Evolutionary conservation across 2,113 vertebrate genomes (phyloP), one percentile per base, ranked within the genome.

Genomic region (Urocolius indicus): DNA sequence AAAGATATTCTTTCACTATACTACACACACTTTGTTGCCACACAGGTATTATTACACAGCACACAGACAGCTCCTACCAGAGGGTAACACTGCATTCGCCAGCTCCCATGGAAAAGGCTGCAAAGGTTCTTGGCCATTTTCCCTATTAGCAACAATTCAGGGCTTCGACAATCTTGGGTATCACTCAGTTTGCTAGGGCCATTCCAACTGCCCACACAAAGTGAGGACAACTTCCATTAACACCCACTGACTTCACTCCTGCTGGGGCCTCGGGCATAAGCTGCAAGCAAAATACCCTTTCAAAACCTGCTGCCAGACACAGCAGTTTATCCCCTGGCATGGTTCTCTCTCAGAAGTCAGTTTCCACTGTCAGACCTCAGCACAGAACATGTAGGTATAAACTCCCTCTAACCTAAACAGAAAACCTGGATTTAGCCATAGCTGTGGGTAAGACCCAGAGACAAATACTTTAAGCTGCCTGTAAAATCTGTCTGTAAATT

Each of bases 281-380:
- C 54, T 29, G 34, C 38, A 15, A 41, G 32, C 14, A 41, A 32
- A 57, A 29, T 2, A 13, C 2, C 30, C 66, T 46, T 36, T 27
- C 38, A 48, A 38, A 49, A 14, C 29, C 55, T 36, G 43, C 66
- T 46, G 29, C 38, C 26, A n/a, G 11, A 11, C 22, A 54, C 0
- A 0, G 30, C 3, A 1, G 29, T 8, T 32, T 1, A 29, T 4
- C 27, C 61, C 49, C 43, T 5, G 16, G 15, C 30, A 30, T 0
- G 16, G 34, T 3, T 69, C 76, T 16, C 49, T 45, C 48, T 32
- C 43, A 13, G 52, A 19, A 77, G 29, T 27, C 69, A 43, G 23
- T 15, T 36, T 2, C 7, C 4, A 27, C 29, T 27, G 30, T 32
- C 55, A 63, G 29, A 67, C 13, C 69, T 55, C 51, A 18, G 34